A percentile compares a stretch with the other conserved stretches of the same genome.
Evolutionary conservation across 2,113 vertebrate species (phyloP).

Genomic region (Bufo gargarizans): DNA sequence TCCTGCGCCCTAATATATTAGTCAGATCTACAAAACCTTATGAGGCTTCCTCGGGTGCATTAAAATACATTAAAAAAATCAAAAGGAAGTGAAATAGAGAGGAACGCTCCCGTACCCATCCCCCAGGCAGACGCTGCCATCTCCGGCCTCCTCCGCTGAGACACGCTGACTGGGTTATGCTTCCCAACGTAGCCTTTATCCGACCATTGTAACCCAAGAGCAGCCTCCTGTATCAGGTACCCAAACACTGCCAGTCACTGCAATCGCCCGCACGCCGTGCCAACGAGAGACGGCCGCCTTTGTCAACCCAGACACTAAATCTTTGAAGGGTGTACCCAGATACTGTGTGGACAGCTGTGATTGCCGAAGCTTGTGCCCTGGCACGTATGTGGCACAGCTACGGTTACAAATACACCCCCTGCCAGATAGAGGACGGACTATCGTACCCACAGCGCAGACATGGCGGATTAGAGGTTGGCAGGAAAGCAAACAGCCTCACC

Average conservation of each 20-base stretch:
- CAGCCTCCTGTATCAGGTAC: not conserved
- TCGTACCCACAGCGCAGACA: not conserved
- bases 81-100: too few species aligned
- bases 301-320: not conserved
- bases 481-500: not conserved
- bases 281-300: not conserved
- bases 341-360: not conserved
- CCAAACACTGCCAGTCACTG: fast-evolving
- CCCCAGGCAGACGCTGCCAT: not conserved
- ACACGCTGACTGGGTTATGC: not conserved
- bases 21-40: too few species aligned
- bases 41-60: too few species aligned
- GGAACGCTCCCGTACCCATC: not conserved
- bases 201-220: slow-evolving; percentile 1
- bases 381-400: not conserved
- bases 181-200: not conserved
- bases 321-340: not conserved
- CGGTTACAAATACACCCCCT: not conserved
- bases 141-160: not conserved
- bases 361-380: not conserved
- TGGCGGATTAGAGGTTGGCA: not conserved
- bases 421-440: not conserved
- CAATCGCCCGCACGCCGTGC: not conserved
- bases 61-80: too few species aligned
- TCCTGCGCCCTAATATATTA: too few species aligned